Base-by-base conservation (phyloP, 1,140 invertebrate species). In the Manduca sexta region DNA sequence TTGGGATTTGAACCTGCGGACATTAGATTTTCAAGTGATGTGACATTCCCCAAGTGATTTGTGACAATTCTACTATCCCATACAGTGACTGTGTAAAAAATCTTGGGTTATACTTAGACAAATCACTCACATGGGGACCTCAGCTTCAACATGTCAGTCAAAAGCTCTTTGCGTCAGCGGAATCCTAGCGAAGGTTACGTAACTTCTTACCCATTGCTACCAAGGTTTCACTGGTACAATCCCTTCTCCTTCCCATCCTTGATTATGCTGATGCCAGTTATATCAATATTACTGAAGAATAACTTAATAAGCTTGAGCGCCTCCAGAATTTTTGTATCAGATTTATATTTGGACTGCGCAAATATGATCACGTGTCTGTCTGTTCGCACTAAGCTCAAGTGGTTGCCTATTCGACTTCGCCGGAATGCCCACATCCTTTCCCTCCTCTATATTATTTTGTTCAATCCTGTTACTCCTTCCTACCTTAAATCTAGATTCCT, bases 281-380 rank as follows among this genome's bases (percentile, higher is more conserved):
- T 51, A 37, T 47, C 7, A 30, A 60, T 44, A 30, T 55, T 7
- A 40, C 5, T 8, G 45, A 50, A 18, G 33, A 17, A 2, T 16
- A 38, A 10, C 47, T 53, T 13, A 34, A 46, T 18, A 53, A 53
- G 41, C 41, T 55, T 40, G 45, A 60, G 38, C 45, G 57, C 12
- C 37, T 52, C 21, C 45, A 55, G 45, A n/a, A 60, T 48, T 52
- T 8, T 26, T 48, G 40, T n/a, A 55, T 60, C 13, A 31, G 48
- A 1, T 51, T 51, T 15, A 45, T 52, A 39, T 48, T 55, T 62
- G 59, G n/a, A 29, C 12, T 44, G n/a, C 42, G 42, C 10, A 44
- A 44, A 31, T 44, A 31, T 33, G 29, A 44, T 14, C 13, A 15
- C 16, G 30, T 44, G 11, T 44, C 30, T 14, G 5, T 14, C 31